Evolutionary conservation across 2,888 invertebrate genomes (phyloP).

Genomic region (Hemistola chrysoprasaria): DNA sequence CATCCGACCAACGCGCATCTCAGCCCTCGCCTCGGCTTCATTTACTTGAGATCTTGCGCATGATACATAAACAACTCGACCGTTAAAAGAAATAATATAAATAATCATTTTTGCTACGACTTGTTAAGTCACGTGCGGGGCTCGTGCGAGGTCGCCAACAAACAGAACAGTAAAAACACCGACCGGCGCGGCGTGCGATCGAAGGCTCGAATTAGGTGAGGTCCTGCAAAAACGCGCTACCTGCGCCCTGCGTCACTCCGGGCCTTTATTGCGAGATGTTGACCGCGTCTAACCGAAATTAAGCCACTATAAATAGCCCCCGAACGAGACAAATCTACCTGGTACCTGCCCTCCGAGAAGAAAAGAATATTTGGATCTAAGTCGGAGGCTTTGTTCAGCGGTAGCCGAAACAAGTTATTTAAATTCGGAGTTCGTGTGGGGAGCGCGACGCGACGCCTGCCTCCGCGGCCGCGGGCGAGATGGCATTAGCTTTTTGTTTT

Average conservation of each 20-base stretch:
- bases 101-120: constrained; percentile 15
- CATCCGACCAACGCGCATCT: constrained; percentile 35
- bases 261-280: constrained; percentile 48
- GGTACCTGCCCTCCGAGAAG: constrained; percentile 36
- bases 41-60: constrained; percentile 34
- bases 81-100: constrained; percentile 17
- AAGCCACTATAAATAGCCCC: constrained; percentile 19
- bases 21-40: constrained; percentile 36
- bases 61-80: constrained; percentile 27
- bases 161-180: constrained; percentile 51
- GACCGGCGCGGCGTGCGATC: constrained; percentile 15
- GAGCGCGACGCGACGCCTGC: constrained; percentile 54
- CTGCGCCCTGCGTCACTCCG: constrained; percentile 59
- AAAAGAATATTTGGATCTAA: constrained; percentile 54
- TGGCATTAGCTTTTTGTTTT: constrained; percentile 34
- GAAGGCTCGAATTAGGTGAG: constrained; percentile 57
- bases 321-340: constrained; percentile 16
- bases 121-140: constrained; percentile 44
- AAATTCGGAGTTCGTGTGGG: constrained; percentile 61
- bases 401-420: constrained; percentile 77
- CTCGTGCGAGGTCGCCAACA: constrained; percentile 56
- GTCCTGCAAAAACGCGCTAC: constrained; percentile 72
- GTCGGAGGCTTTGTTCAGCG: constrained; percentile 65
- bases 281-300: constrained; percentile 46
- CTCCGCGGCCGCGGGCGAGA: constrained; percentile 33